These are phyloP conservation scores for Pseudorasbora parva DNA, from an alignment of 2,113 vertebrate genomes.

Conservation along the genomic window DNA sequence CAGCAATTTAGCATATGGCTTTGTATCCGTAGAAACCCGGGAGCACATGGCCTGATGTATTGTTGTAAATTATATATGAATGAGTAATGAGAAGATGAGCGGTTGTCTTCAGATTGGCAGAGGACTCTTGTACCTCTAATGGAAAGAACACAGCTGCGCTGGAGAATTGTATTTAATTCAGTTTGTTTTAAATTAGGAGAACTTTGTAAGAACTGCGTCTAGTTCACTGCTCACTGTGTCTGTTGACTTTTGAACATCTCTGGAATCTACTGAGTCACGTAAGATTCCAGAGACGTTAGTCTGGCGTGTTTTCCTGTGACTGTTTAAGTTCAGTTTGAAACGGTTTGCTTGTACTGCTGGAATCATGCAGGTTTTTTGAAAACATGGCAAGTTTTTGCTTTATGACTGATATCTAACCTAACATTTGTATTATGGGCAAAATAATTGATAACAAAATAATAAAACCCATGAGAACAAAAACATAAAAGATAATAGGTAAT, in stretches of 20 bases:
- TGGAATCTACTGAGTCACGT: not conserved
- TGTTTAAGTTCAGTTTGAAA: not conserved
- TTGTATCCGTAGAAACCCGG: no score
- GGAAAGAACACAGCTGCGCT: constrained; percentile 4
- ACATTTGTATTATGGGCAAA: not conserved
- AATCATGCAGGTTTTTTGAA: not conserved
- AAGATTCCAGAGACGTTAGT: not conserved
- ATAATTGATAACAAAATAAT: no score
- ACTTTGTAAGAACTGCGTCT: not conserved
- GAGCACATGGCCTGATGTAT: not conserved
- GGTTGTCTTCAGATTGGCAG: constrained; percentile 1
- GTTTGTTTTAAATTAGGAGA: not conserved
- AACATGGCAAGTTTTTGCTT: not conserved
- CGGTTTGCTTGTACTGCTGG: not conserved
- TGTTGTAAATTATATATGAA: not conserved
- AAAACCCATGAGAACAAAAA: not conserved
- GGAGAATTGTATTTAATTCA: not conserved
- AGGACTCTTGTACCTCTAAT: constrained; percentile 5
- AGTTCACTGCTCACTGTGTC: not conserved
- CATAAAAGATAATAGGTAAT: no score
- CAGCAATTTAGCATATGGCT: no score
- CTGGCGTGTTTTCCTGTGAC: not conserved
- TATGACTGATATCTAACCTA: not conserved
- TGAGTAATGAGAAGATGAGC: not conserved
- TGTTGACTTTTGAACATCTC: constrained; percentile 19